Percentiles rank a stretch among this genome's conserved stretches.
phyloP scores from a whole-genome alignment of 2,797 vertebrate genomes.

The Arctocebus calabarensis region DNA sequence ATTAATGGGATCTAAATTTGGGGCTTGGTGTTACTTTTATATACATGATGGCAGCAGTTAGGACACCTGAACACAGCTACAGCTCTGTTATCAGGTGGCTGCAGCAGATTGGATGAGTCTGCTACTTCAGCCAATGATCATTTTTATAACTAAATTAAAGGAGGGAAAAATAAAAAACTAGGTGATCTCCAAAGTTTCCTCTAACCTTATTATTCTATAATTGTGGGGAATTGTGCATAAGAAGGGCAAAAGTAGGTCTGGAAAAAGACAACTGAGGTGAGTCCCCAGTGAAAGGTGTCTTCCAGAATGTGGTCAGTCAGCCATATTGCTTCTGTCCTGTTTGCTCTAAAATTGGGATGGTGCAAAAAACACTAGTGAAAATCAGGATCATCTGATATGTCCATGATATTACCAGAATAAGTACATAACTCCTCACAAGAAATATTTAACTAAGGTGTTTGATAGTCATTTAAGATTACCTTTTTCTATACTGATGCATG shows the following conservation, averaged over 20 bases:
- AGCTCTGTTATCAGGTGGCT: neutral
- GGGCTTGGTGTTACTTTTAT: neutral
- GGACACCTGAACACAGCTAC: neutral
- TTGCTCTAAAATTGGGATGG: neutral
- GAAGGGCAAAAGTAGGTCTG: neutral
- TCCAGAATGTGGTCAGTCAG: neutral
- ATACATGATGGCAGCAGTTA: neutral
- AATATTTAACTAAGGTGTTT: neutral
- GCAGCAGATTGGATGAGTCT: neutral
- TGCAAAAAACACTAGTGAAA: neutral
- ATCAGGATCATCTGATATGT: neutral
- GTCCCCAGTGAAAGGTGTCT: neutral
- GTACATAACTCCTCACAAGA: neutral
- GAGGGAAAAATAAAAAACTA: neutral
- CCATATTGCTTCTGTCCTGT: neutral
- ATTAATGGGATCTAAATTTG: neutral
- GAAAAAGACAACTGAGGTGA: neutral
- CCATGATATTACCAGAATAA: neutral
- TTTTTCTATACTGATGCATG: slow-evolving; percentile 87
- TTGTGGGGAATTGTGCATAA: neutral
- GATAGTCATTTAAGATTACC: slow-evolving; percentile 80
- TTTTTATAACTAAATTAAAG: neutral
- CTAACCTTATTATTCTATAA: neutral
- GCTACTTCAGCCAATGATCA: neutral
- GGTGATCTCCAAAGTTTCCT: neutral